Conservation (phyloP, 2,797 vertebrate genomes). For the Cryptoblepharus egeriae region DNA sequence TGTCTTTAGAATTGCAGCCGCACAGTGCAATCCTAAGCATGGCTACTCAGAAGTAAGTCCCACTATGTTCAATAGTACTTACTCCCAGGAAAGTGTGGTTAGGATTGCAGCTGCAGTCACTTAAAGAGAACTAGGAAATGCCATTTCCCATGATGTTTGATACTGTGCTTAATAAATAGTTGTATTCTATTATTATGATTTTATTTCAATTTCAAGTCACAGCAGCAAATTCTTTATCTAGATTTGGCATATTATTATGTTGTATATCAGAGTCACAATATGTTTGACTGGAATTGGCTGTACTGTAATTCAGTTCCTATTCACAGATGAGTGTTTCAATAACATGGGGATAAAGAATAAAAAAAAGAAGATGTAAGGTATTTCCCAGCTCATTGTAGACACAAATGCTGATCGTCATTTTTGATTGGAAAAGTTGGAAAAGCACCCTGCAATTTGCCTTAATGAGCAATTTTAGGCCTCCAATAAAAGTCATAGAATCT, state of each 20-base stretch:
- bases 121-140: too few species aligned
- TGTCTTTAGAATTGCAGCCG: too few species aligned
- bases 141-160: background rate
- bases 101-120: too few species aligned
- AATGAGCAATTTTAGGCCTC: constrained; percentile 19
- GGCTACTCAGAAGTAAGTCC: too few species aligned
- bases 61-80: too few species aligned
- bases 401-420: constrained; percentile 9
- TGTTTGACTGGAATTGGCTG: too few species aligned
- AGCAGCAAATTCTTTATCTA: too few species aligned
- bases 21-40: too few species aligned
- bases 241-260: too few species aligned
- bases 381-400: background rate
- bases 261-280: too few species aligned
- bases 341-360: background rate
- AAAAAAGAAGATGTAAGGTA: background rate
- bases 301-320: background rate
- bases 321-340: background rate
- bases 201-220: too few species aligned
- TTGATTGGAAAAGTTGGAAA: constrained; percentile 23
- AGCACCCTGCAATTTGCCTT: constrained; percentile 9
- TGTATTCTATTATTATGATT: background rate
- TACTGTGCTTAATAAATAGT: background rate
- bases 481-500: background rate
- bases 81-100: too few species aligned